Base-by-base conservation (phyloP, 2,888 invertebrate genomes). In the Peribatodes rhomboidaria region DNA sequence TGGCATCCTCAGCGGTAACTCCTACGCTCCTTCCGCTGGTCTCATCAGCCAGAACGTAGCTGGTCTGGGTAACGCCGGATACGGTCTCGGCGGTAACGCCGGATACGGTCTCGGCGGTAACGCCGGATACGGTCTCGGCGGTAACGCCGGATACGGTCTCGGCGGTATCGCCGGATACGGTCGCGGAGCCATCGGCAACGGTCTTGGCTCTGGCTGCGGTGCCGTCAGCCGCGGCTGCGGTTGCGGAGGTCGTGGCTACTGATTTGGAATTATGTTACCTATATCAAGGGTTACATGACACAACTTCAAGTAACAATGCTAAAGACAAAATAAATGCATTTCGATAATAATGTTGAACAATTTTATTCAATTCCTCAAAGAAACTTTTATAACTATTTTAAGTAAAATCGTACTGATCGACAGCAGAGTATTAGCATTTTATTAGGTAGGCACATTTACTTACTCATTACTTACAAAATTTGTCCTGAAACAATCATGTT, bases 181-280 rank as follows among this genome's bases (percentile, higher is more conserved):
- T 39, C 58, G 54, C 14, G 65, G 47, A 11, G 65, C 55, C 44
- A 42, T 41, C n/a, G 41, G 41, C 1, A n/a, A 8, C 37, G 67
- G 56, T 35, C 22, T 2, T 50, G 27, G 65, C 54, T 44, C 16
- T 16, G 64, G 57, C 9, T 42, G 7, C 52, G 61, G 61, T 18
- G 52, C n/a, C 22, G 16, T 2, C 6, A 8, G 20, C 20, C 10
- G 9, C n/a, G n/a, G 52, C 39, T 20, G 61, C 44, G 71, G 54
- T 42, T 63, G 44, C 58, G 71, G 65, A 39, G 39, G 16, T 16
- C 60, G 62, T 20, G 46, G 61, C 56, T 71, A 71, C 53, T 71
- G 10, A 47, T 20, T 20, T 22, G 14, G 16, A 16, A 37, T n/a
- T 4, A 27, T 27, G 1, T n/a, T n/a, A n/a, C n/a, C n/a, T n/a